phyloP scores from a whole-genome alignment of 1,140 invertebrate species.

The Halictus rubicundus region DNA sequence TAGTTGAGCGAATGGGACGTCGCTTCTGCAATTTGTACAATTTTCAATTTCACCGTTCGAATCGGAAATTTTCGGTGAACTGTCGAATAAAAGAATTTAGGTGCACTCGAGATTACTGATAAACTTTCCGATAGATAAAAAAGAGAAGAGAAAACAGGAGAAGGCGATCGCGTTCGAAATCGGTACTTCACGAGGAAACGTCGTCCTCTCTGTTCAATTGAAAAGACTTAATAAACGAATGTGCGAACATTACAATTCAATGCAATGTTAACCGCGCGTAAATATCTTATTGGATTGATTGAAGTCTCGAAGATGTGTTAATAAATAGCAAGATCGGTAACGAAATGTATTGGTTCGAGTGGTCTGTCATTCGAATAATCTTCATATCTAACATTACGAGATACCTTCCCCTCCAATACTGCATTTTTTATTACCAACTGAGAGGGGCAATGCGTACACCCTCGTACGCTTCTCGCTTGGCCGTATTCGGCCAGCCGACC shows the following conservation, averaged over 20 bases:
- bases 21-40: no score
- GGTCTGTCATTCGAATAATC: not conserved
- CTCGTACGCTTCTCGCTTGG: no score
- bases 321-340: not conserved
- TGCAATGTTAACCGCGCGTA: not conserved
- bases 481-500: not conserved
- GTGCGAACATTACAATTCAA: not conserved
- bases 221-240: not conserved
- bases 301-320: not conserved
- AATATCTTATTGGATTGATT: not conserved
- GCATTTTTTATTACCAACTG: conserved; percentile 53
- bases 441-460: not conserved
- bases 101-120: no score
- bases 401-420: conserved; percentile 36
- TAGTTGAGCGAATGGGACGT: no score
- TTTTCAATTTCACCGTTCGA: no score
- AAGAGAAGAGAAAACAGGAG: no score
- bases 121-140: no score
- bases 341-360: not conserved
- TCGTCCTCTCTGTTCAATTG: not conserved
- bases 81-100: no score
- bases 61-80: no score
- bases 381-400: conserved; percentile 2
- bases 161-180: not conserved
- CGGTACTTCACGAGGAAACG: not conserved